phyloP scores from a whole-genome alignment of 2,113 vertebrate genomes.

The Anguilla japonica region DNA sequence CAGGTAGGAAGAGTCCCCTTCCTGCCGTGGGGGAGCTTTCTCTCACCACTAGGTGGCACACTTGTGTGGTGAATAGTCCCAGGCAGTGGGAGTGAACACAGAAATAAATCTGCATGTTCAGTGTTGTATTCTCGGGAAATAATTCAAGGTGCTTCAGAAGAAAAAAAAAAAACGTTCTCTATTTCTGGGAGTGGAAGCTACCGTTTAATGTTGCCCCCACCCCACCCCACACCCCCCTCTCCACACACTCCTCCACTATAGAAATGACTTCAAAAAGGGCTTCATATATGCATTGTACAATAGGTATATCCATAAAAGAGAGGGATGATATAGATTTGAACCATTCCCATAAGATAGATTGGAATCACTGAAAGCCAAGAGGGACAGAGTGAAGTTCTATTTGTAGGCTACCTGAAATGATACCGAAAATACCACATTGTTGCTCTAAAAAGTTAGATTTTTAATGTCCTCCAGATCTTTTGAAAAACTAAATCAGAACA shows the following conservation, averaged over 20 bases:
- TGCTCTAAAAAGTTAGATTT: not conserved
- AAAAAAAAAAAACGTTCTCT: not conserved
- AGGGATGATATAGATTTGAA: not conserved
- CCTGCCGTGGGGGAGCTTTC: not conserved
- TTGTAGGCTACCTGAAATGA: slow-evolving; percentile 6
- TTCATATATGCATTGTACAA: not conserved
- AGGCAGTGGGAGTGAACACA: not conserved
- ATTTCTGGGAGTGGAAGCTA: not conserved
- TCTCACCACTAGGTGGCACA: slow-evolving; percentile 33
- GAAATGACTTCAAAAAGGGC: slow-evolving; percentile 1
- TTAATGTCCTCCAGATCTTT: not conserved
- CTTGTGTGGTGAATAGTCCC: not conserved
- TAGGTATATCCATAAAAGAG: not conserved
- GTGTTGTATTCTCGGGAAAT: slow-evolving; percentile 12
- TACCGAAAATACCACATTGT: not conserved
- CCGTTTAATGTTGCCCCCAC: slow-evolving; percentile 13
- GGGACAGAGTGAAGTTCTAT: slow-evolving; percentile 20
- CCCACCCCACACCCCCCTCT: too few species aligned
- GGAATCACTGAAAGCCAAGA: slow-evolving; percentile 19
- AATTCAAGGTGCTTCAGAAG: slow-evolving; percentile 16
- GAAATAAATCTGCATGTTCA: slow-evolving; percentile 4
- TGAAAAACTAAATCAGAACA: slow-evolving; percentile 9
- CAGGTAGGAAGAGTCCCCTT: not conserved
- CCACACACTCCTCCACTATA: not conserved
- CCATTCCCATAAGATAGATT: slow-evolving; percentile 9